Conservation (phyloP, 2,888 invertebrate genomes). For the Cerastis rubricosa region DNA sequence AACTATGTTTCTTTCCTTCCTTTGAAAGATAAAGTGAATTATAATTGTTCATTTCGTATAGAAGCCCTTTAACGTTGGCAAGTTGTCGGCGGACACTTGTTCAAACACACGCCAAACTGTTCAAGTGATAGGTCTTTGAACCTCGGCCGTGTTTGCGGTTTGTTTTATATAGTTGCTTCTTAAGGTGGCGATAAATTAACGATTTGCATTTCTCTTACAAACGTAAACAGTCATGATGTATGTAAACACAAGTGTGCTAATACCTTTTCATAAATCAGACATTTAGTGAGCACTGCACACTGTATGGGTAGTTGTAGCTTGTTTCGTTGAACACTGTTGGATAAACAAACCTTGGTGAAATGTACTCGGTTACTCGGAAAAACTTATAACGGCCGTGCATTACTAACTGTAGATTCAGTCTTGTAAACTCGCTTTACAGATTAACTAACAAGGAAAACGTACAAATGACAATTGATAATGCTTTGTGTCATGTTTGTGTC, state of each 20-base stretch:
- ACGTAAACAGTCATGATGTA: conserved; percentile 85
- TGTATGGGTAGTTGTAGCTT: conserved; percentile 57
- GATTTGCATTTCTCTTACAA: conserved; percentile 87
- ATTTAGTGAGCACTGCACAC: conserved; percentile 62
- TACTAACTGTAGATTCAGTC: conserved; percentile 46
- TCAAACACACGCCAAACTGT: conserved; percentile 86
- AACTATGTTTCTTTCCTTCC: conserved; percentile 13
- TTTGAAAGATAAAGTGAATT: conserved; percentile 49
- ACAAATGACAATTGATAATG: conserved; percentile 35
- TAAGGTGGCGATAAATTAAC: conserved; percentile 89
- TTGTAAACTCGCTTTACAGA: conserved; percentile 33
- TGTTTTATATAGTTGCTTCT: conserved; percentile 87
- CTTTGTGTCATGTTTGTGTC: conserved; percentile 16
- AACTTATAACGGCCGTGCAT: conserved; percentile 41
- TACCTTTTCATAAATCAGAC: conserved; percentile 76
- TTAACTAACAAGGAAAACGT: conserved; percentile 46
- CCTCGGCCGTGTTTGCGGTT: conserved; percentile 86
- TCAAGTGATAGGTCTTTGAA: conserved; percentile 89
- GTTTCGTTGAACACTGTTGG: conserved; percentile 49
- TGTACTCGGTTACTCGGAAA: conserved; percentile 40
- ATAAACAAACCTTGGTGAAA: conserved; percentile 57
- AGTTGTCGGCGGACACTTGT: conserved; percentile 83
- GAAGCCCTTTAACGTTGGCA: conserved; percentile 79
- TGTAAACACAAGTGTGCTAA: conserved; percentile 83
- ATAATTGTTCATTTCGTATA: conserved; percentile 66